phyloP scores from a whole-genome alignment of 2,888 invertebrate genomes.

The Clanis bilineata region DNA sequence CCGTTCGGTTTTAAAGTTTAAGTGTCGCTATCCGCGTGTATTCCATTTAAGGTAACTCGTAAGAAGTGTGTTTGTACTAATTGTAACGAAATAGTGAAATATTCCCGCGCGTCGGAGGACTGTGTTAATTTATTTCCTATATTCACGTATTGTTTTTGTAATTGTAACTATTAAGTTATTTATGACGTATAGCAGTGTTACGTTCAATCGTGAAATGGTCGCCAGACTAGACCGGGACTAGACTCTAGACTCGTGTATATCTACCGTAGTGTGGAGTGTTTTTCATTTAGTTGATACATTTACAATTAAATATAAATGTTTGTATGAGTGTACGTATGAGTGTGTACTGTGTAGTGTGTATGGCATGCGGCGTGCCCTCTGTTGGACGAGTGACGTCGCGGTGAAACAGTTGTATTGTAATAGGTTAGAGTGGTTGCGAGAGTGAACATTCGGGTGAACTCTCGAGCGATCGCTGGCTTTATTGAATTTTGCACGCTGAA shows the following conservation, averaged over 20 bases:
- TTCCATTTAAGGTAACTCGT: slow-evolving; percentile 74
- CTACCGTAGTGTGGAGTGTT: slow-evolving; percentile 57
- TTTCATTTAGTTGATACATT: slow-evolving; percentile 50
- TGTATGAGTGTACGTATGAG: slow-evolving; percentile 51
- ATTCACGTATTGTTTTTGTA: slow-evolving; percentile 42
- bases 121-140: slow-evolving; percentile 79
- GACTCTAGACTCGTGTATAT: slow-evolving; percentile 47
- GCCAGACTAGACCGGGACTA: slow-evolving; percentile 33
- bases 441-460: slow-evolving; percentile 43
- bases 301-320: slow-evolving; percentile 50
- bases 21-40: slow-evolving; percentile 70
- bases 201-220: slow-evolving; percentile 53
- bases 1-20: slow-evolving; percentile 60
- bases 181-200: slow-evolving; percentile 66
- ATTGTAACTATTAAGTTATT: slow-evolving; percentile 74
- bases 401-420: slow-evolving; percentile 31
- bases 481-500: slow-evolving; percentile 76
- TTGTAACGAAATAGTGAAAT: slow-evolving; percentile 66
- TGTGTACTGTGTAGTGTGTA: slow-evolving; percentile 43
- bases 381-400: neutral
- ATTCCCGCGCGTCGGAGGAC: slow-evolving; percentile 75
- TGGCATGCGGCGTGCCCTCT: neutral
- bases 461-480: slow-evolving; percentile 67
- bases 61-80: slow-evolving; percentile 71
- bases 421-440: slow-evolving; percentile 61